Evolutionary conservation across 1,140 invertebrate species (phyloP), one percentile per base, ranked within the genome.

Genomic region (Rhyzopertha dominica): DNA sequence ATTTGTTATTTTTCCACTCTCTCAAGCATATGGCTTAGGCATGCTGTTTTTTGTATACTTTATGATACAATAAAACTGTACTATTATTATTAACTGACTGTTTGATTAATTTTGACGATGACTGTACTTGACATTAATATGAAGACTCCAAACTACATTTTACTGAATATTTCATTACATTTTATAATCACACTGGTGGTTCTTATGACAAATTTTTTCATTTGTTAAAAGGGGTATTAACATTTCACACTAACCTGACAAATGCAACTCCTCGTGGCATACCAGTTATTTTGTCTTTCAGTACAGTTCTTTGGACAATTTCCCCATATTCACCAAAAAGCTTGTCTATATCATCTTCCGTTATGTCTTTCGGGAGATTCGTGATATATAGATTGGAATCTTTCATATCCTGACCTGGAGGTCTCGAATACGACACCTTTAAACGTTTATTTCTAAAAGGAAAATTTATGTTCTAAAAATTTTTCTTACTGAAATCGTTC

Each of bases 321-420:
- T 80, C 78, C 16, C 91, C 90, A 73, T 80, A 94, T 61, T 84
- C 83, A 45, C 80, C 81, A 71, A 95, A 95, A 60, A 92, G 77
- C 29, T 82, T 80, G 58, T 89, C 82, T 29, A 95, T 71, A 58
- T 90, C 82, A 34, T 83, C 77, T 56, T 92, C 85, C 14, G 82
- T 87, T 31, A 87, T 81, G 54, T 84, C 82, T 62, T 86, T 83
- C 23, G 92, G 92, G 48, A 97, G 74, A 74, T 94, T 94, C 42
- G 89, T 86, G 37, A 97, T 82, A 71, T 95, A 97, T 23, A 96
- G 73, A 73, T 97, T 97, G 9, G 92, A 93, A 66, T 93, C 90
- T 68, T 95, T 96, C 50, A 93, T 92, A 43, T 90, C 85, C 49
- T 95, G 90, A 12, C 89, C 87, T 28, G 87, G 86, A 3, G 90